phyloP scores from a whole-genome alignment of 64 coral and sea anemone genomes.

The Dendronephthya gigantea region DNA sequence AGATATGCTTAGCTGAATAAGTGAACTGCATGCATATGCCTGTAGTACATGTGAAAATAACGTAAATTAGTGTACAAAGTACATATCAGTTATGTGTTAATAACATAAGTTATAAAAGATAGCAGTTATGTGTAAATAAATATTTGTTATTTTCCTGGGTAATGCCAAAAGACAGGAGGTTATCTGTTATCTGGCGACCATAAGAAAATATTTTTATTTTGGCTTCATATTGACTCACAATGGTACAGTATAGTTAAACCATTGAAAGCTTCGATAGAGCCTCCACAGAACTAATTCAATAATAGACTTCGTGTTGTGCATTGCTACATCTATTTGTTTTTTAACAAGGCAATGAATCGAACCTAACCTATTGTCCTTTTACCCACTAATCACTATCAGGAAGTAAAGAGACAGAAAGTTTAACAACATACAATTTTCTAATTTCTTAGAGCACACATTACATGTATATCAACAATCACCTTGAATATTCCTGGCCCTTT shows the following conservation, averaged over 20 bases:
- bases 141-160: conserved; percentile 29
- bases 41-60: too few relatives aligned
- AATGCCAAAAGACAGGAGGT: background rate
- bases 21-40: too few relatives aligned
- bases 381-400: background rate
- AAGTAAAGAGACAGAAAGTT: background rate
- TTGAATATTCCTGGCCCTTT: background rate
- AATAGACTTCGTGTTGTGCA: background rate
- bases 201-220: conserved; percentile 19
- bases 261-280: conserved; percentile 37
- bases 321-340: too few relatives aligned
- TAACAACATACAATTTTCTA: background rate
- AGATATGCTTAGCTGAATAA: too few relatives aligned
- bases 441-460: background rate
- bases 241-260: background rate
- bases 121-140: background rate
- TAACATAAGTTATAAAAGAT: too few relatives aligned
- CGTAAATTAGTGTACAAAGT: too few relatives aligned
- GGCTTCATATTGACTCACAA: conserved; percentile 39
- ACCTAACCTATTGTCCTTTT: too few relatives aligned
- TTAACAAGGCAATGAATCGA: too few relatives aligned
- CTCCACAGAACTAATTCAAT: background rate
- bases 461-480: background rate
- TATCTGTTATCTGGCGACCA: conserved; percentile 6
- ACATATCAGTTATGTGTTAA: too few relatives aligned